Conservation (phyloP, 2,113 vertebrate genomes). For the Lethenteron camtschaticum region DNA sequence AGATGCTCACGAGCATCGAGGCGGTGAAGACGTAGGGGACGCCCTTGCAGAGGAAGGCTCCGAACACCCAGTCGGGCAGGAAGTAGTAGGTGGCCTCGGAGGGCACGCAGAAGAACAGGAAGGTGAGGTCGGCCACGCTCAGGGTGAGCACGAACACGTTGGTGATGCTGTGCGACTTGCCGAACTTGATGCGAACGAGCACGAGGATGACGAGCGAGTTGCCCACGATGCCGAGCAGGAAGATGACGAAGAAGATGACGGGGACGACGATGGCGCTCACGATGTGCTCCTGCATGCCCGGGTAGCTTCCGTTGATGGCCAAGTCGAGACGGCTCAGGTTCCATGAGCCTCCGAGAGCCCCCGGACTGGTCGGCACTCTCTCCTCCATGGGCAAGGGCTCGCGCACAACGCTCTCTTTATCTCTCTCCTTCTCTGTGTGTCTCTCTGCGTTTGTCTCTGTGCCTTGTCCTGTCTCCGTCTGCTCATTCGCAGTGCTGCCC, state of each 20-base stretch:
- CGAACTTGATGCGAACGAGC: not conserved
- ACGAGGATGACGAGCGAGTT: conserved; percentile 7
- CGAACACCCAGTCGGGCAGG: conserved; percentile 7
- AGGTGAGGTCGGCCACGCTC: conserved; percentile 7
- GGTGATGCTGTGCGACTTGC: not conserved
- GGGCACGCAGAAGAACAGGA: conserved; percentile 8
- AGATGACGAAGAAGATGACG: conserved; percentile 2
- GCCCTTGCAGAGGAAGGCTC: conserved; percentile 4
- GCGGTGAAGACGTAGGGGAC: conserved; percentile 3
- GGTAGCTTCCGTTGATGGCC: no score
- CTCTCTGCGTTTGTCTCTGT: no score
- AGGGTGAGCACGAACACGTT: conserved; percentile 4
- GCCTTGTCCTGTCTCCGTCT: no score
- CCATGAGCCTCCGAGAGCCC: no score
- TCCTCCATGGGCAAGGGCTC: no score
- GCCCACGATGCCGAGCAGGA: conserved; percentile 5
- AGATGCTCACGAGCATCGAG: conserved; percentile 7
- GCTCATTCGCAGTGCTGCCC: no score
- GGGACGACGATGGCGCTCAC: conserved; percentile 2
- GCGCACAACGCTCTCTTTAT: no score
- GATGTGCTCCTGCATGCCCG: no score
- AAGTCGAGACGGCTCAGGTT: no score
- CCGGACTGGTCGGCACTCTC: no score
- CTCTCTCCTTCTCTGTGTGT: no score
- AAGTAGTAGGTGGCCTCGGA: conserved; percentile 7